These are phyloP conservation scores for Octopus bimaculoides DNA, from an alignment of 1,140 invertebrate genomes.

Conservation along the genomic window DNA sequence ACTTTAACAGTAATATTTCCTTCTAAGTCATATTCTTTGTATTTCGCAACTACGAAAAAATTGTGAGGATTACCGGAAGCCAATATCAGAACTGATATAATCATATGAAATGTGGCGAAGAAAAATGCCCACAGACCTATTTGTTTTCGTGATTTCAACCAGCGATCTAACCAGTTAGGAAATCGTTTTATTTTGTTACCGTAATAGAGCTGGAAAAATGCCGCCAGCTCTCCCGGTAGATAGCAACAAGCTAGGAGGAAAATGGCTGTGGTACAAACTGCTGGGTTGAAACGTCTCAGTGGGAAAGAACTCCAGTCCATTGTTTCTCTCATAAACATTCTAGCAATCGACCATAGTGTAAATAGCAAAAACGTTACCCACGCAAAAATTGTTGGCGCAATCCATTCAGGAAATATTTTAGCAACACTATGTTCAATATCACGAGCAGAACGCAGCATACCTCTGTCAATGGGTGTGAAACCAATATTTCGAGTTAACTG, in stretches of 20 bases:
- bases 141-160: constrained; percentile 49
- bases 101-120: constrained; percentile 40
- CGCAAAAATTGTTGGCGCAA: constrained; percentile 38
- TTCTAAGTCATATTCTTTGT: constrained; percentile 34
- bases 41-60: constrained; percentile 40
- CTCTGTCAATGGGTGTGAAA: constrained; percentile 41
- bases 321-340: constrained; percentile 43
- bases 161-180: constrained; percentile 46
- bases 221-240: constrained; percentile 44
- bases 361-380: constrained; percentile 48
- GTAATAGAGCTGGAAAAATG: constrained; percentile 42
- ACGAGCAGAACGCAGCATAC: constrained; percentile 33
- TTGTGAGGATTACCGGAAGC: constrained; percentile 47
- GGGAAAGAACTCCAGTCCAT: constrained; percentile 46
- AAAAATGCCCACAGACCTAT: constrained; percentile 47
- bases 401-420: constrained; percentile 44
- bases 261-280: constrained; percentile 49
- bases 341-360: constrained; percentile 45
- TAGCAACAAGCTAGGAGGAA: constrained; percentile 45
- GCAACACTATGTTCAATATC: constrained; percentile 41
- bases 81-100: constrained; percentile 46
- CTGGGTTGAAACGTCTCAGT: constrained; percentile 51
- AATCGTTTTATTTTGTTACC: constrained; percentile 50
- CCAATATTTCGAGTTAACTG: constrained; percentile 44
- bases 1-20: constrained; percentile 19